phyloP scores from a whole-genome alignment of 2,797 vertebrate species.

The Triplophysa bombifrons region DNA sequence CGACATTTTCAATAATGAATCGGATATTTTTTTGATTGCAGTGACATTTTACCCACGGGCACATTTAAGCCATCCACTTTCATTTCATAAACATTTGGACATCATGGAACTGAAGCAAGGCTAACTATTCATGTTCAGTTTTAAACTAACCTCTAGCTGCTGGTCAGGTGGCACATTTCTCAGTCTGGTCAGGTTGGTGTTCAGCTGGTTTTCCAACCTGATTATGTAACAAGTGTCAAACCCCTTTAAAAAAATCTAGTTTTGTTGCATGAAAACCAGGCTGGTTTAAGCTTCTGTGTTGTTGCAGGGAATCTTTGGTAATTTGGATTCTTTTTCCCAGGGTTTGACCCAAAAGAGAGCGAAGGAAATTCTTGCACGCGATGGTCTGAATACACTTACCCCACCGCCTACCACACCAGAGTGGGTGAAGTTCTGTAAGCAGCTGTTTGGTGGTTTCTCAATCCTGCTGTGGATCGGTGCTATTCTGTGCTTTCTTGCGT shows the following conservation, averaged over 20 bases:
- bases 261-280: background rate
- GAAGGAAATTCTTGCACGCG: conserved; percentile 80
- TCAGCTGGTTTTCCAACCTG: background rate
- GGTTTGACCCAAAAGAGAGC: conserved; percentile 82
- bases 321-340: conserved; percentile 62
- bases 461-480: conserved; percentile 92
- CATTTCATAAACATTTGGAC: background rate
- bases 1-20: conserved; percentile 47
- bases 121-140: background rate
- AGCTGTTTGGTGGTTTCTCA: conserved; percentile 95
- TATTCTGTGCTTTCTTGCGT: conserved; percentile 91
- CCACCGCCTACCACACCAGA: conserved; percentile 91
- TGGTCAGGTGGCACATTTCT: background rate
- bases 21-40: conserved; percentile 7
- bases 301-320: background rate
- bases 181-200: background rate
- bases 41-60: conserved; percentile 34
- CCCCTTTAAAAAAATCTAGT: background rate
- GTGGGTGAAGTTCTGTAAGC: conserved; percentile 96
- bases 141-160: background rate
- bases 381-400: conserved; percentile 88
- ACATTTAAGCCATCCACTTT: background rate
- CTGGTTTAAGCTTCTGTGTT: background rate
- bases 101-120: background rate
- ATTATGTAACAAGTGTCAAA: background rate